phyloP scores from a whole-genome alignment of 2,888 invertebrate species.

The Iselma pallidipennis region DNA sequence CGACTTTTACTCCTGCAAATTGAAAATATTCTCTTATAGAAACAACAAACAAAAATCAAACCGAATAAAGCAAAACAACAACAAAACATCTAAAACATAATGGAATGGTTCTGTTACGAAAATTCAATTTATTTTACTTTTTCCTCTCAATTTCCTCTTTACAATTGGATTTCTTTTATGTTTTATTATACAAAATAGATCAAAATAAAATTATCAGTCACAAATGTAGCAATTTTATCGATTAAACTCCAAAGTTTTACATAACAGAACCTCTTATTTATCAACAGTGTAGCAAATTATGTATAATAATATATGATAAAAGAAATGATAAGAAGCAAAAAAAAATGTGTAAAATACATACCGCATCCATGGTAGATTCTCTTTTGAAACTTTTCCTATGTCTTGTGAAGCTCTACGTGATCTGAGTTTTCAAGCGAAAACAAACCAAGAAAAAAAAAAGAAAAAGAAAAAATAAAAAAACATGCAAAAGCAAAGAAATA shows the following conservation, averaged over 20 bases:
- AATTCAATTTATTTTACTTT: slow-evolving; percentile 4
- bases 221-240: too few relatives aligned
- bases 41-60: not conserved
- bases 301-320: too few relatives aligned
- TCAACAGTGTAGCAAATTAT: too few relatives aligned
- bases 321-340: slow-evolving; percentile 4
- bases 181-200: too few relatives aligned
- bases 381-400: slow-evolving; percentile 61
- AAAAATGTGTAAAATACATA: slow-evolving; percentile 42
- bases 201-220: too few relatives aligned
- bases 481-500: slow-evolving; percentile 18
- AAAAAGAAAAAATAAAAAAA: slow-evolving; percentile 17
- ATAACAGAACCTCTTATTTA: too few relatives aligned
- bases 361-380: slow-evolving; percentile 50
- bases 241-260: too few relatives aligned
- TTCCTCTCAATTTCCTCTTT: too few relatives aligned
- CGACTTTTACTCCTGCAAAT: slow-evolving; percentile 85
- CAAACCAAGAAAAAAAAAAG: slow-evolving; percentile 11
- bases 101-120: not conserved
- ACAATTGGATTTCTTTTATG: too few relatives aligned
- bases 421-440: slow-evolving; percentile 60
- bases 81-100: not conserved
- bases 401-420: slow-evolving; percentile 88
- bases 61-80: not conserved
- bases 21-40: slow-evolving; percentile 23